A percentile compares a stretch with the other conserved stretches of the same genome.
Conservation (phyloP, 1,140 invertebrate species). For the Augochlora pura region DNA sequence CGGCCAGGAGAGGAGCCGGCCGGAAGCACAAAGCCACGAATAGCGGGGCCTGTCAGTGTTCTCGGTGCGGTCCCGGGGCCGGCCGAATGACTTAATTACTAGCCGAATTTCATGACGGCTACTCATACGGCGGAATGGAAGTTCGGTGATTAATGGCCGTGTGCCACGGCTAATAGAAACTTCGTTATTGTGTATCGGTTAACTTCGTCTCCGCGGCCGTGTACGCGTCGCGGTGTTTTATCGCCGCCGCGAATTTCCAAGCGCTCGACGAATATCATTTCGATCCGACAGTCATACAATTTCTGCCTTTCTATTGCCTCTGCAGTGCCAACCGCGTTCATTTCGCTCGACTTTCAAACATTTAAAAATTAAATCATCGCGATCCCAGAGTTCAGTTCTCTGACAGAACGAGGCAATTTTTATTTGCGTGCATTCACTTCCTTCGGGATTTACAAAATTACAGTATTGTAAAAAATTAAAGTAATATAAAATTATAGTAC, state of each 20-base stretch:
- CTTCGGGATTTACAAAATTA: too few relatives aligned
- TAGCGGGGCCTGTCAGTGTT: constrained; percentile 37
- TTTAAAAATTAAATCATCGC: too few relatives aligned
- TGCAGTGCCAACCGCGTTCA: too few relatives aligned
- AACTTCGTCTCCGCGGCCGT: background rate
- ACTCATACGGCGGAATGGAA: constrained; percentile 5
- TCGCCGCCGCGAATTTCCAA: background rate
- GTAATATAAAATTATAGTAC: too few relatives aligned
- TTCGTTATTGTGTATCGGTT: constrained; percentile 2
- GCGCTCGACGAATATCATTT: background rate
- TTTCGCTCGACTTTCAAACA: too few relatives aligned
- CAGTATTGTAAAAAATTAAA: too few relatives aligned
- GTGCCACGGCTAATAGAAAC: background rate
- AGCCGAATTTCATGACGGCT: constrained; percentile 49
- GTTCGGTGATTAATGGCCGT: constrained; percentile 20
- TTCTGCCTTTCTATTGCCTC: too few relatives aligned
- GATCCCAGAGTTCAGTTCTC: too few relatives aligned
- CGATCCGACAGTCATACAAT: too few relatives aligned
- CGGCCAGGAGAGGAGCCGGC: constrained; percentile 62
- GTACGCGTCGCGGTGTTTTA: background rate
- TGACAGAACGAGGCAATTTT: too few relatives aligned
- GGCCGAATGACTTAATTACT: constrained; percentile 47
- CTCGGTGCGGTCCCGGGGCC: constrained; percentile 14
- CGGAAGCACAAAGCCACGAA: constrained; percentile 66
- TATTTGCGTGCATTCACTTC: too few relatives aligned